Base-by-base conservation (phyloP, 2,797 vertebrate genomes). In the Sebastes steindachneri region DNA sequence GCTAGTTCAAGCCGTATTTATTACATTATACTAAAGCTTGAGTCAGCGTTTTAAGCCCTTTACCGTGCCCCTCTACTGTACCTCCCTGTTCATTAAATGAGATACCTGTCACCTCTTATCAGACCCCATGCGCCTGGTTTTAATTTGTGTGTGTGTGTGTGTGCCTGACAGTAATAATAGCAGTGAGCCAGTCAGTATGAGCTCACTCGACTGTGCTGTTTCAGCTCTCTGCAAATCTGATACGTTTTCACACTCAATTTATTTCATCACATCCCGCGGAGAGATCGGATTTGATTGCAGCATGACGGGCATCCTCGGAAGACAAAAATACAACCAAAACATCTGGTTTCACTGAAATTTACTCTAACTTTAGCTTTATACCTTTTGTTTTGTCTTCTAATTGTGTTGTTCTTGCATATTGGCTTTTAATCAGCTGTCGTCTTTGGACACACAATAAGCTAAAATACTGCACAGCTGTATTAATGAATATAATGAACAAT, bases 241-340 rank as follows among this genome's bases (percentile, higher is more conserved):
- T 73, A 21, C 25, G 9, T 91, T 90, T 92, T 92, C 85, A 84
- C 81, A 65, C 77, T 88, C 84, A 85, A 76, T 90, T 91, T 79
- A 79, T 84, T 84, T 83, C 68, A 79, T 86, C 71, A 28, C 83
- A 41, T 84, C 64, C 55, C 0, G 3, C 51, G 37, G 45, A 75
- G 69, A 35, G 73, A 83, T 79, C 19, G 5, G 45, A 68, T 88
- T 23, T 54, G 59, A 79, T 65, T 57, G 58, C 78, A 55, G 81
- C 75, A 51, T 7, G 45, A 75, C 59, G 14, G 26, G 15, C 7
- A 25, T 73, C 67, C 35, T 60, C 45, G 45, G 9, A 59, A 9
- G 8, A 54, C 15, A 37, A 15, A 75, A 67, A 72, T n/a, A 63
- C 12, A 48, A 68, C n/a, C 6, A 3, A 53, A 63, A 15, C 26